Base-by-base conservation (phyloP, 2,888 invertebrate genomes). In the Lucinisca nassula region DNA sequence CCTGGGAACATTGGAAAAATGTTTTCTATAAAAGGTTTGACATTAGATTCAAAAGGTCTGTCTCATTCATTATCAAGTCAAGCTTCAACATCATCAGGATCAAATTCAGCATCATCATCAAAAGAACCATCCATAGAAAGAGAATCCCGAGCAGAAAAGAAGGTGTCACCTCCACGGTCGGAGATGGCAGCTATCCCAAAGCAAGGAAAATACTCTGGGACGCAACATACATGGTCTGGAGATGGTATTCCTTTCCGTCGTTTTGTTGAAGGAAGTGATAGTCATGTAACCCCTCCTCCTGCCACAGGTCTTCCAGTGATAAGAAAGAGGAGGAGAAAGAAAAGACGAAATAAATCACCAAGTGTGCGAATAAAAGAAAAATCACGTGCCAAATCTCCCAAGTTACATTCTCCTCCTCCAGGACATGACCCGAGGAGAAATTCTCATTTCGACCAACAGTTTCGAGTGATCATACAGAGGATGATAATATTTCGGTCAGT, bases 291-390 rank as follows among this genome's bases (percentile, higher is more conserved):
- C 1, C 77, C 85, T 40, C 30, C 82, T n/a, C 37, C 72, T n/a
- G 49, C 79, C 45, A 78, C 81, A 55, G 79, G 35, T 35, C 80
- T 27, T 24, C 67, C 37, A 75, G 45, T 24, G 73, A 82, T 24
- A 84, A 92, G 82, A 84, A 86, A 79, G 79, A 75, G 82, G 76
- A 77, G 90, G 32, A 87, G 92, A 73, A 89, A 92, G 37, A 93
- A 92, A 84, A 88, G 92, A 12, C 80, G 93, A 51, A 93, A 93
- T 14, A 95, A 94, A 88, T 94, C 96, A 12, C 96, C 96, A 10
- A 95, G 95, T 91, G 94, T 95, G 40, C 94, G 94, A 84, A 91
- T 96, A 32, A 95, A 94, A 88, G 95, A 95, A 32, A 93, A 94
- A 78, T 91, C 95, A 10, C 86, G 95, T n/a, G 92, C 93, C 14